These are phyloP conservation scores for Stictocephala bisonia DNA, from an alignment of 2,888 invertebrate species.

Conservation along the genomic window DNA sequence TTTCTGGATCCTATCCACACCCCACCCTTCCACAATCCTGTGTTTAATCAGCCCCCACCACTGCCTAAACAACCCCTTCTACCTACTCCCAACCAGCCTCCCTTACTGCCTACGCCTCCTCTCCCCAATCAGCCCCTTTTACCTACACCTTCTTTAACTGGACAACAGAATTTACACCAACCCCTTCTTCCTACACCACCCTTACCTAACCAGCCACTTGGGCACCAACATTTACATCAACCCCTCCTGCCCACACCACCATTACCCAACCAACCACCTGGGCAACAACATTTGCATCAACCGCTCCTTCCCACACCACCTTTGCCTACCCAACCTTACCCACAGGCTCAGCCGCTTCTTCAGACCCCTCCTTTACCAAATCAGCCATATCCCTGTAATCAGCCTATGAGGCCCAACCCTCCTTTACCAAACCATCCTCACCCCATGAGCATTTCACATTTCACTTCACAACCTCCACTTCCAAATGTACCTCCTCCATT, in stretches of 20 bases:
- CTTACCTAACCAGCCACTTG: no score
- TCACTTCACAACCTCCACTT: background rate
- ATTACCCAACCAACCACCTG: no score
- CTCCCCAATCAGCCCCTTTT: constrained; percentile 21
- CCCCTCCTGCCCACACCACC: background rate
- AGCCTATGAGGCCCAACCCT: constrained; percentile 2
- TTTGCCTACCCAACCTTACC: background rate
- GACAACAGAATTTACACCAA: no score
- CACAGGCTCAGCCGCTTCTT: background rate
- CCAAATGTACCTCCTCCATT: background rate
- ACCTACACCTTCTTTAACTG: no score
- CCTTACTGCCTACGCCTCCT: background rate
- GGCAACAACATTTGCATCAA: background rate
- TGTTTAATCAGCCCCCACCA: constrained; percentile 44
- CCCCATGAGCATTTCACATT: constrained; percentile 52
- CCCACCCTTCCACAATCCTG: constrained; percentile 34
- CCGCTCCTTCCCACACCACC: background rate
- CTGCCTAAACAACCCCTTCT: constrained; percentile 40
- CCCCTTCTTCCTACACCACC: background rate
- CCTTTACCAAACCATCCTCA: constrained; percentile 25
- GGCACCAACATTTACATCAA: no score
- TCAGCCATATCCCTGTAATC: constrained; percentile 17
- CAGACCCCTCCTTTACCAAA: constrained; percentile 5
- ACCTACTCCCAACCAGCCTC: constrained; percentile 34
- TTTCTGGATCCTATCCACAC: constrained; percentile 32